Evolutionary conservation across 2,888 invertebrate genomes (phyloP).

Genomic region (Mimachlamys varia): DNA sequence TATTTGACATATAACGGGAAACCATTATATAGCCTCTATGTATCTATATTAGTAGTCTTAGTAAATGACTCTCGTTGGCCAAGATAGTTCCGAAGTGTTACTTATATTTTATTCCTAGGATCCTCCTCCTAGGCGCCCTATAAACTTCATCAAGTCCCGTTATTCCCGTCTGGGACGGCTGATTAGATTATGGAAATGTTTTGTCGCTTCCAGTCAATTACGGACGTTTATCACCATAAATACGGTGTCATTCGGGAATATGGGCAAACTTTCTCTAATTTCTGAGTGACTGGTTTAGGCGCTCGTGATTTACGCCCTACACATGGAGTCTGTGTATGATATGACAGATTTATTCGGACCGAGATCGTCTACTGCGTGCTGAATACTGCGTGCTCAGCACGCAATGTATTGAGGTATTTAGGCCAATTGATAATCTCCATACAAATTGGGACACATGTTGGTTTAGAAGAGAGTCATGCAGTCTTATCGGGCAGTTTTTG

Average conservation of each 20-base stretch:
- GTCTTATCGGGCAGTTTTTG: too few species aligned
- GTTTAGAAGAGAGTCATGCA: not conserved
- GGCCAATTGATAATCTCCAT: not conserved
- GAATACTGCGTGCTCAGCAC: not conserved
- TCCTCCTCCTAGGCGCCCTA: too few species aligned
- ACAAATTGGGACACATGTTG: not conserved
- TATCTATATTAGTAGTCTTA: too few species aligned
- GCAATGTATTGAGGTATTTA: not conserved
- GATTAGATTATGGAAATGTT: slow-evolving; percentile 12
- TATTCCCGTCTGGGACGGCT: not conserved
- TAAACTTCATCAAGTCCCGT: not conserved
- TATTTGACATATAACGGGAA: too few species aligned
- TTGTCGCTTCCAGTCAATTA: not conserved
- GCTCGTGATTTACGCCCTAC: not conserved
- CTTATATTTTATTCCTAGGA: not conserved
- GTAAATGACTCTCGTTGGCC: not conserved
- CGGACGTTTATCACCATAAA: not conserved
- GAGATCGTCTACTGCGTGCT: not conserved
- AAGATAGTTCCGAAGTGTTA: not conserved
- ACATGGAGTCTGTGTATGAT: not conserved
- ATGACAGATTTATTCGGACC: not conserved
- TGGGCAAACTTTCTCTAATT: not conserved
- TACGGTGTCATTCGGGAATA: not conserved
- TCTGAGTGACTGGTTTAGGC: not conserved
- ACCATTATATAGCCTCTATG: too few species aligned